phyloP scores from a whole-genome alignment of 2,113 vertebrate genomes.

The Fukomys damarensis region DNA sequence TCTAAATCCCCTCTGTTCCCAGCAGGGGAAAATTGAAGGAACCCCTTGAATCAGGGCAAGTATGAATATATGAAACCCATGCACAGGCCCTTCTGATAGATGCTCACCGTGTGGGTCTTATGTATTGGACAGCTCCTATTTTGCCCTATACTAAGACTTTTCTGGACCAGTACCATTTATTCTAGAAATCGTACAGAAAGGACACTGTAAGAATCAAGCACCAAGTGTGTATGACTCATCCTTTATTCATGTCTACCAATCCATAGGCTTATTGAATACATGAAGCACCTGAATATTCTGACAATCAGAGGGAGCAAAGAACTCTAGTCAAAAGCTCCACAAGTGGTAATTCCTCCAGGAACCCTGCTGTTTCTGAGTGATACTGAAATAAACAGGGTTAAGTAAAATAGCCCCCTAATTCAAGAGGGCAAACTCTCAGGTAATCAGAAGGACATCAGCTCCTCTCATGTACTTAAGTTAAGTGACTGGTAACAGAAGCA shows the following conservation, averaged over 20 bases:
- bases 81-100: neutral
- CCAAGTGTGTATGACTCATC: neutral
- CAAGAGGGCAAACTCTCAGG: neutral
- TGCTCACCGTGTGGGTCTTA: neutral
- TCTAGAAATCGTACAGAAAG: neutral
- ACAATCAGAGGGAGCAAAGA: neutral
- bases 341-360: neutral
- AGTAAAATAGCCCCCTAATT: neutral
- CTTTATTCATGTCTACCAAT: neutral
- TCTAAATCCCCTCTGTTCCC: neutral
- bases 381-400: neutral
- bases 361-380: neutral
- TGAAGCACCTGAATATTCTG: neutral
- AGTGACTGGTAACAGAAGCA: neutral
- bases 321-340: too few species aligned
- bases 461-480: neutral
- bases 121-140: rapidly evolving
- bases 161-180: neutral
- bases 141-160: neutral
- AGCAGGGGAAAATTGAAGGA: neutral
- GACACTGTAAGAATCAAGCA: neutral
- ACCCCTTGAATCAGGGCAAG: neutral
- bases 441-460: neutral
- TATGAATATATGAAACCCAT: rapidly evolving
- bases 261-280: neutral